Percentiles rank a stretch among this genome's conserved stretches.
These are phyloP conservation scores for Notocelia uddmanniana DNA, from an alignment of 2,888 invertebrate genomes.

Conservation along the genomic window DNA sequence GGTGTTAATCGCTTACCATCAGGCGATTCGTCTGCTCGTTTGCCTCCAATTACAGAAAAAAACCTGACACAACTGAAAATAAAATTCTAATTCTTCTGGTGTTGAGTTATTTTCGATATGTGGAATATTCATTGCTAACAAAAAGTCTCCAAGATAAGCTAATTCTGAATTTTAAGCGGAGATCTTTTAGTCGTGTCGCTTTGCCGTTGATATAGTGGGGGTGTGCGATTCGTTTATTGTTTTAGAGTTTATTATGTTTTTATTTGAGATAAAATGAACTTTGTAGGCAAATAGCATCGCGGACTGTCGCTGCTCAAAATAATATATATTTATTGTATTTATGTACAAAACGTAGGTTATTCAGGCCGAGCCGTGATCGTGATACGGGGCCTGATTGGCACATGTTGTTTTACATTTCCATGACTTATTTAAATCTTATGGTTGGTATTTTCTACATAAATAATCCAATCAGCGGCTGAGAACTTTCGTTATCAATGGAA, in stretches of 20 bases:
- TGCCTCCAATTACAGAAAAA: no score
- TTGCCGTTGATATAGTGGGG: not conserved
- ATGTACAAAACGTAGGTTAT: slow-evolving; percentile 59
- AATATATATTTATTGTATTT: slow-evolving; percentile 55
- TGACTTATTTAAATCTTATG: not conserved
- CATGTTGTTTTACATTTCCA: slow-evolving; percentile 13
- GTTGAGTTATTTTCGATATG: not conserved
- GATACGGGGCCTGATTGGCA: slow-evolving; percentile 43
- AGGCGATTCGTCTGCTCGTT: no score
- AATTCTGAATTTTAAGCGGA: not conserved
- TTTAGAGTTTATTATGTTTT: slow-evolving; percentile 38
- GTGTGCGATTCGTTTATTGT: slow-evolving; percentile 32
- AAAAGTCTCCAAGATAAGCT: not conserved
- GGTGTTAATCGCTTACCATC: no score
- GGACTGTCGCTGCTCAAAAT: slow-evolving; percentile 59
- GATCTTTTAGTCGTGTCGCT: not conserved
- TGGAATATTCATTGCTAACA: not conserved
- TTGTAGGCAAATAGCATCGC: slow-evolving; percentile 31
- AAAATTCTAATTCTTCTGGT: no score
- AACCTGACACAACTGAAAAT: no score
- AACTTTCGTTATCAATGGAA: no score
- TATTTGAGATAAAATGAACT: slow-evolving; percentile 5
- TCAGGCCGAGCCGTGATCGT: slow-evolving; percentile 53
- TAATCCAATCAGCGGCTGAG: no score
- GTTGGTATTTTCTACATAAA: no score